phyloP scores from a whole-genome alignment of 2,888 invertebrate species.

The Seira musarum region DNA sequence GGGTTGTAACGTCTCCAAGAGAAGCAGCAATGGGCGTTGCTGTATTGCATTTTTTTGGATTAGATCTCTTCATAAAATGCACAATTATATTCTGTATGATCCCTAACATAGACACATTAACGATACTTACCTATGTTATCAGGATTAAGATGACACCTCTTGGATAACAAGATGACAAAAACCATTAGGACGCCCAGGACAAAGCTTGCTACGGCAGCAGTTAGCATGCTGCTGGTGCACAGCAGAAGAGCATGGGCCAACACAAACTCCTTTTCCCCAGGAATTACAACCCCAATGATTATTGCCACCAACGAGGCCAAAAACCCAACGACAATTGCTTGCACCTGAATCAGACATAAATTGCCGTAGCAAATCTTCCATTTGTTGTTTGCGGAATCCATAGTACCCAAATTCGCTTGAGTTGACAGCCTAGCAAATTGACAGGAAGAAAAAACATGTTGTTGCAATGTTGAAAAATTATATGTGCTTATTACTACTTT shows the following conservation, averaged over 20 bases:
- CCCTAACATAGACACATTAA: no score
- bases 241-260: slow-evolving; percentile 81
- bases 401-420: slow-evolving; percentile 84
- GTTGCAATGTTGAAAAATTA: no score
- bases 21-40: slow-evolving; percentile 86
- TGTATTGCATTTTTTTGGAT: slow-evolving; percentile 75
- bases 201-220: slow-evolving; percentile 84
- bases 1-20: slow-evolving; percentile 83
- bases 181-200: slow-evolving; percentile 81
- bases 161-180: slow-evolving; percentile 80
- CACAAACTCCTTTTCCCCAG: slow-evolving; percentile 78
- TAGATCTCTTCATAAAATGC: no score
- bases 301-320: slow-evolving; percentile 81
- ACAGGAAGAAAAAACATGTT: no score
- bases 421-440: no score
- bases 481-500: no score
- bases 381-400: slow-evolving; percentile 80
- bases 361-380: slow-evolving; percentile 81
- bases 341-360: slow-evolving; percentile 83
- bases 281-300: slow-evolving; percentile 76
- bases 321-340: slow-evolving; percentile 83
- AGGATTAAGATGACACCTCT: slow-evolving; percentile 86
- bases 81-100: no score
- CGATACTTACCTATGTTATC: slow-evolving; percentile 71
- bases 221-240: slow-evolving; percentile 82